Conservation (phyloP, 2,113 vertebrate genomes). For the Riparia riparia region DNA sequence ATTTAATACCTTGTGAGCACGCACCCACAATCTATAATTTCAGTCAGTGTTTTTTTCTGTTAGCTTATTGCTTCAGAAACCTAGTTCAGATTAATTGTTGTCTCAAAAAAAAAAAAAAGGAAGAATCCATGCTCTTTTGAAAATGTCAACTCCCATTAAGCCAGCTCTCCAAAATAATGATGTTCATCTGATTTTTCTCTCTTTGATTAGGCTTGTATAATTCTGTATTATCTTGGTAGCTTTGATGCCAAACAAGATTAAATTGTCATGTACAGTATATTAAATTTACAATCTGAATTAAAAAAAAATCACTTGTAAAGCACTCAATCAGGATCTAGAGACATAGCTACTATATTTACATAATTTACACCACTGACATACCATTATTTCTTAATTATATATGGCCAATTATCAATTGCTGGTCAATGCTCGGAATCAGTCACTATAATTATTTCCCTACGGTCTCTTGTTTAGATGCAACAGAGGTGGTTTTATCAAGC, state of each 20-base stretch:
- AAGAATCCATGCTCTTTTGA: conserved; percentile 56
- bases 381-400: conserved; percentile 75
- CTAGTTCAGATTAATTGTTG: conserved; percentile 40
- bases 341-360: conserved; percentile 59
- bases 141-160: conserved; percentile 63
- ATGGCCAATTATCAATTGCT: conserved; percentile 77
- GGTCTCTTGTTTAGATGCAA: conserved; percentile 46
- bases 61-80: conserved; percentile 36
- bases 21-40: conserved; percentile 51
- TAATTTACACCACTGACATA: conserved; percentile 61
- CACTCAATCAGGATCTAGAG: conserved; percentile 62
- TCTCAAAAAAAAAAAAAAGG: conserved; percentile 24
- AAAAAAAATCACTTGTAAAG: conserved; percentile 71
- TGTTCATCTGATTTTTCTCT: conserved; percentile 62
- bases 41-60: conserved; percentile 29
- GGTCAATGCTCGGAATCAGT: conserved; percentile 71
- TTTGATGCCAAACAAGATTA: conserved; percentile 79
- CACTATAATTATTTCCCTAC: conserved; percentile 72
- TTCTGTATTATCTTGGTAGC: conserved; percentile 75
- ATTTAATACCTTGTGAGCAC: conserved; percentile 55
- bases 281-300: conserved; percentile 73
- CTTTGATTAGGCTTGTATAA: conserved; percentile 78
- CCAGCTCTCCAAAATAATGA: conserved; percentile 66
- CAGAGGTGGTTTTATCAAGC: conserved; percentile 3
- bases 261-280: conserved; percentile 76